These are phyloP conservation scores for Crotalus viridis DNA, from an alignment of 2,113 vertebrate species.

Conservation along the genomic window DNA sequence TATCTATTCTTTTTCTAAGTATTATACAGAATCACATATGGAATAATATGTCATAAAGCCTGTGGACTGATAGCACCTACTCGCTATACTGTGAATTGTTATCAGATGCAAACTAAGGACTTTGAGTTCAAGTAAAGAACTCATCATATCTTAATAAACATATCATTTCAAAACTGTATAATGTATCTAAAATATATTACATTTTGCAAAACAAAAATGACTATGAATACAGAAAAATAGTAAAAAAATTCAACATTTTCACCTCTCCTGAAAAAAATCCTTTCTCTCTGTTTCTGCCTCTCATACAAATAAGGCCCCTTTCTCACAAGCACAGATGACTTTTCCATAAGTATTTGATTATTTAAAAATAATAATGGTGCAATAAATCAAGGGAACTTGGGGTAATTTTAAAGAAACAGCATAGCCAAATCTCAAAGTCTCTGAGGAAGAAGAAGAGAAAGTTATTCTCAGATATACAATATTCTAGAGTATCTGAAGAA, in stretches of 20 bases:
- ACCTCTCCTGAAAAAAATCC: background rate
- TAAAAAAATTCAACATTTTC: background rate
- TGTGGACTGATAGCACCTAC: background rate
- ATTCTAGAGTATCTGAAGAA: conserved; percentile 50
- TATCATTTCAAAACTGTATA: background rate
- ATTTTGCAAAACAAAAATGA: background rate
- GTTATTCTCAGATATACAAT: conserved; percentile 47
- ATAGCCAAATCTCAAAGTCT: conserved; percentile 44
- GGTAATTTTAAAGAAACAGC: conserved; percentile 35
- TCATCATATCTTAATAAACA: background rate
- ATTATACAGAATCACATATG: background rate
- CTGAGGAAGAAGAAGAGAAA: conserved; percentile 47
- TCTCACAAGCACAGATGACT: conserved; percentile 29
- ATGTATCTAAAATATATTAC: background rate
- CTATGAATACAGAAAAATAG: background rate
- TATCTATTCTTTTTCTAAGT: background rate
- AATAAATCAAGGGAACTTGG: conserved; percentile 54
- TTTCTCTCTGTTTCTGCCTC: background rate
- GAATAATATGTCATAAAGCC: background rate
- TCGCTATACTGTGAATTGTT: background rate
- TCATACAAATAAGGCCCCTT: conserved; percentile 16
- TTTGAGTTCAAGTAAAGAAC: background rate
- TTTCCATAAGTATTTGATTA: conserved; percentile 35
- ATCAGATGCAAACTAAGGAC: background rate
- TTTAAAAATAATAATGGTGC: conserved; percentile 39